phyloP scores from a whole-genome alignment of 1,140 invertebrate genomes.

The Stenopsyche tienmushanensis region DNA sequence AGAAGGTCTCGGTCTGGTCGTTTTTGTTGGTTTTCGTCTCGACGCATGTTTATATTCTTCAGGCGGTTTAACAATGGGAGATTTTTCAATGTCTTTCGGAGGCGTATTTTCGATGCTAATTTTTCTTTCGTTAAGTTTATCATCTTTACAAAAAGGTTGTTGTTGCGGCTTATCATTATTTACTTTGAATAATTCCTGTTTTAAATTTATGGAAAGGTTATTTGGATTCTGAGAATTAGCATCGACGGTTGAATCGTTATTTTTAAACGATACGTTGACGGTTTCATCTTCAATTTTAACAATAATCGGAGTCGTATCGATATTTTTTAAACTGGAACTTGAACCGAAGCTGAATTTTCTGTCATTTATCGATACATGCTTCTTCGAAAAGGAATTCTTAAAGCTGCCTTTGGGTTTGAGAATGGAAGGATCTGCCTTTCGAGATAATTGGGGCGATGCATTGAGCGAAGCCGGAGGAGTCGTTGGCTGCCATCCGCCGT shows the following conservation, averaged over 20 bases:
- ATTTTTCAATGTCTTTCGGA: background rate
- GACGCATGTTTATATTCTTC: slow-evolving; percentile 11
- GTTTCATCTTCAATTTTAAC: slow-evolving; percentile 39
- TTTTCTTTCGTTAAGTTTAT: background rate
- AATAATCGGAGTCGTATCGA: slow-evolving; percentile 27
- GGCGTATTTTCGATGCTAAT: background rate
- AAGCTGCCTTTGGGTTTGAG: slow-evolving; percentile 38
- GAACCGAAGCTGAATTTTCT: slow-evolving; percentile 34
- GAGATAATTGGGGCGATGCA: slow-evolving; percentile 35
- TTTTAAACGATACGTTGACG: too few relatives aligned
- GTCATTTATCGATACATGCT: slow-evolving; percentile 39
- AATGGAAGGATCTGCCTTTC: slow-evolving; percentile 36
- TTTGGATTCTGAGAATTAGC: too few relatives aligned
- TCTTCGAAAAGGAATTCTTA: slow-evolving; percentile 26
- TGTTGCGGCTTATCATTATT: too few relatives aligned
- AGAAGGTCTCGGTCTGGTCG: slow-evolving; percentile 41
- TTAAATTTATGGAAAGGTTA: too few relatives aligned
- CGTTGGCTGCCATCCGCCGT: slow-evolving; percentile 31
- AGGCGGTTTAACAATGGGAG: too few relatives aligned
- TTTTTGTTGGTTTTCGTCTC: slow-evolving; percentile 20
- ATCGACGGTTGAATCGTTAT: too few relatives aligned
- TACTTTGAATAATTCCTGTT: too few relatives aligned
- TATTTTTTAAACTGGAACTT: slow-evolving; percentile 27
- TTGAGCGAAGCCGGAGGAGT: slow-evolving; percentile 39
- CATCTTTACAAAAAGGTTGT: too few relatives aligned